Base-by-base conservation (phyloP, 2,888 invertebrate species). In the Odontothrips loti region DNA sequence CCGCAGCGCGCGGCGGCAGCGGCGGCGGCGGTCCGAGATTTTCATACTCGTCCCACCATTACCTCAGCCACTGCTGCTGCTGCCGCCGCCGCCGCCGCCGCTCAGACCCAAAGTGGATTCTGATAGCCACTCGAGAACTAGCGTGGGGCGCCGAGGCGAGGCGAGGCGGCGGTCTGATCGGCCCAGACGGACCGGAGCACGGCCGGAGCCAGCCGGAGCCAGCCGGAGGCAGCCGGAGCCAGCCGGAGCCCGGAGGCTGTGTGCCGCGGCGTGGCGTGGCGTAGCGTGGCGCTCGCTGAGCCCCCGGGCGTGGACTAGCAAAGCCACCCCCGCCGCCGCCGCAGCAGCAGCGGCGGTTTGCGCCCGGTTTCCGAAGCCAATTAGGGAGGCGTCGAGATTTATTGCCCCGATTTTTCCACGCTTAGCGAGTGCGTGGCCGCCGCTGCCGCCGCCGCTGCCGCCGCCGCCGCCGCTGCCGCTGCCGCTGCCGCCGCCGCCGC, bases 341-440 rank as follows among this genome's bases (percentile, higher is more conserved):
- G 34, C 34, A 43, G 34, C 34, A 43, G 34, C 34, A 43, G 34
- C 34, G 6, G 34, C 34, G 34, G 34, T 6, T n/a, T 11, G 58
- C 6, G 58, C 68, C n/a, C 11, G 68, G 68, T 11, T 75, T 75
- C 68, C 23, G 68, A 12, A 75, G 68, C 68, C 68, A 75, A 75
- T 75, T 75, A 75, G 68, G 68, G 23, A 12, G 27, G 68, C 68
- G 27, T 12, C 10, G 68, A 75, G 68, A 75, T 75, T 75, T 75
- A 75, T 75, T 23, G 68, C 68, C 68, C n/a, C 68, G 68, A 75
- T 75, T 75, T 75, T 75, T 75, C 68, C 27, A 75, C 68, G 68
- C 68, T 75, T 75, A 75, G 68, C 23, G 27, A 4, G 68, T 27
- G 68, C 68, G 68, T 75, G 68, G 34, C 68, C 27, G 68, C 27